Conservation (phyloP, 2,797 vertebrate genomes). For the Emys orbicularis region DNA sequence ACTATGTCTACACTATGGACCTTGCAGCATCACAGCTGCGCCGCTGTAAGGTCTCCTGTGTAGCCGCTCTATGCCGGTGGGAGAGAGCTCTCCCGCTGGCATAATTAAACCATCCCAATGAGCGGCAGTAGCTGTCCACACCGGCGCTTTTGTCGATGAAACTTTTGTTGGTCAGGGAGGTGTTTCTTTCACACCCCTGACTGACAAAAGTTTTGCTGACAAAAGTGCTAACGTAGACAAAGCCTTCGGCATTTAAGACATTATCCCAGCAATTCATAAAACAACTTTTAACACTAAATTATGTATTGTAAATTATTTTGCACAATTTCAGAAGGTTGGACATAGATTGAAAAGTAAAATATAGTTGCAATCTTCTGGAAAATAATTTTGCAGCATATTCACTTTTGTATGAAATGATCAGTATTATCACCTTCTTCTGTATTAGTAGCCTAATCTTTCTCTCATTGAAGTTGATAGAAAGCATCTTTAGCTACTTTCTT, state of each 20-base stretch:
- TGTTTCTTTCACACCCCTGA: too few species aligned
- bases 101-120: too few species aligned
- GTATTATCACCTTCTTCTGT: background rate
- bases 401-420: background rate
- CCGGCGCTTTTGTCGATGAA: too few species aligned
- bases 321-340: background rate
- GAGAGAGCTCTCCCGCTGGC: too few species aligned
- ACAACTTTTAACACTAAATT: background rate
- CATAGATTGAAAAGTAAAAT: background rate
- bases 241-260: background rate
- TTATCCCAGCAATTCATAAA: background rate
- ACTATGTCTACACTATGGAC: too few species aligned
- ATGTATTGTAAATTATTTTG: conserved; percentile 7
- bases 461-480: background rate
- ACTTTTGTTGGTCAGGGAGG: too few species aligned
- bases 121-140: too few species aligned
- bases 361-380: background rate
- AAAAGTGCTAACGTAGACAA: too few species aligned
- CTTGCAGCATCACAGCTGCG: too few species aligned
- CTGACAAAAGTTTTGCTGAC: too few species aligned
- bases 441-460: background rate
- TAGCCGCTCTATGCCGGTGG: too few species aligned
- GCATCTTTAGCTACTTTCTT: background rate
- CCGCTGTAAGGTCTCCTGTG: too few species aligned
- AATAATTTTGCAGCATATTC: background rate